These are phyloP conservation scores for Candoia aspera DNA, from an alignment of 2,113 vertebrate genomes.

Conservation along the genomic window DNA sequence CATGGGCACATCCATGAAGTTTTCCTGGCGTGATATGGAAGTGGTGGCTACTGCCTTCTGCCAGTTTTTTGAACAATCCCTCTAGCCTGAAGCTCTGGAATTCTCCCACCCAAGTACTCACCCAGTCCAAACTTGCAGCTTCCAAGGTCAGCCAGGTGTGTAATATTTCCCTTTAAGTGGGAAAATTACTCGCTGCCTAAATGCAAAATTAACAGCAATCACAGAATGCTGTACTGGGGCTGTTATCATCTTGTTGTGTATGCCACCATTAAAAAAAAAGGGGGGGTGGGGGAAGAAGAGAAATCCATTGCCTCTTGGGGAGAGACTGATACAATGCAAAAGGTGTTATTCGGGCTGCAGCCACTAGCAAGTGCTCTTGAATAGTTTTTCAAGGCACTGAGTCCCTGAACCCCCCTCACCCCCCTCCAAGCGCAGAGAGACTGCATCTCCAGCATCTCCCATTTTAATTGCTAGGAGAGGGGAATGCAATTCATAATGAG, in stretches of 20 bases:
- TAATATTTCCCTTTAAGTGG: constrained; percentile 61
- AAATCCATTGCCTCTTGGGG: background rate
- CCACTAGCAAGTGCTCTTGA: constrained; percentile 93
- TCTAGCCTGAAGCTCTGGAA: background rate
- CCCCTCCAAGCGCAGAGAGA: constrained; percentile 35
- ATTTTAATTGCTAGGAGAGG: constrained; percentile 63
- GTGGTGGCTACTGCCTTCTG: background rate
- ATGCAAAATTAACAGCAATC: constrained; percentile 58
- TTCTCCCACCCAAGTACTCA: background rate
- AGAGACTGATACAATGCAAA: constrained; percentile 5
- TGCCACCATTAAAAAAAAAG: background rate
- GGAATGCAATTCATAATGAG: constrained; percentile 63
- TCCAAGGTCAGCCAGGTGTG: constrained; percentile 48
- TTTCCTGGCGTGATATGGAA: background rate
- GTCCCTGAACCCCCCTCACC: constrained; percentile 34
- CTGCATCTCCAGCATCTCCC: constrained; percentile 49
- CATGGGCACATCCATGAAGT: background rate
- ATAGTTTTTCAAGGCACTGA: constrained; percentile 77
- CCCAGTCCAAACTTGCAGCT: background rate
- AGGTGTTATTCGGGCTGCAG: constrained; percentile 74
- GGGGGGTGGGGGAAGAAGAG: background rate
- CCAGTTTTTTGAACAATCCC: background rate
- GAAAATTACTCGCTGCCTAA: constrained; percentile 57
- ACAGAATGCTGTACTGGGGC: constrained; percentile 22
- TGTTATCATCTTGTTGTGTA: constrained; percentile 30